Conservation (phyloP, 1,140 invertebrate genomes). For the Papilio glaucus region DNA sequence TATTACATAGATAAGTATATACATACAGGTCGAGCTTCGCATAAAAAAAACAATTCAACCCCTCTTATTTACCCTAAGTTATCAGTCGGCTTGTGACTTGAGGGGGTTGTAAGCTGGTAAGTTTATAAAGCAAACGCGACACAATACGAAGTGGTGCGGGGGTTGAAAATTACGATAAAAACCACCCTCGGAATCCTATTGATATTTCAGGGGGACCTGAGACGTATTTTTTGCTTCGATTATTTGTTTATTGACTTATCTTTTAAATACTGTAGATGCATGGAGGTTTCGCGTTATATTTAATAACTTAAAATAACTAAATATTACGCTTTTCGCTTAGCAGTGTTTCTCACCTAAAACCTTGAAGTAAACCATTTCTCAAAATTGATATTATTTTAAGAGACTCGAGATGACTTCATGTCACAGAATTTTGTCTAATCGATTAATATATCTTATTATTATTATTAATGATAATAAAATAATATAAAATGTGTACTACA, state of each 20-base stretch:
- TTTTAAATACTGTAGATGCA: neutral
- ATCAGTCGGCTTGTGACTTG: neutral
- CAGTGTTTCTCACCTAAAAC: too few relatives aligned
- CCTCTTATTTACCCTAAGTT: neutral
- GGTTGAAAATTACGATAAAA: conserved; percentile 21
- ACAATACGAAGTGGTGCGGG: neutral
- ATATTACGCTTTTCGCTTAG: too few relatives aligned
- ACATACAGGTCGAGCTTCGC: neutral
- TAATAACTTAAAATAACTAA: too few relatives aligned
- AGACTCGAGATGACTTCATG: too few relatives aligned
- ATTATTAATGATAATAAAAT: too few relatives aligned
- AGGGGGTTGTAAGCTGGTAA: conserved; percentile 1
- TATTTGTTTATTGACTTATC: neutral
- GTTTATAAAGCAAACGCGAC: neutral
- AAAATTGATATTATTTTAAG: too few relatives aligned
- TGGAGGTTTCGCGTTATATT: too few relatives aligned
- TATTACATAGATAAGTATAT: neutral
- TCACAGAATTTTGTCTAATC: too few relatives aligned
- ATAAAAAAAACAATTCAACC: neutral
- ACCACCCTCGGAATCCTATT: conserved; percentile 14
- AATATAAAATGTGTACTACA: too few relatives aligned
- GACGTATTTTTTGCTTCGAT: neutral
- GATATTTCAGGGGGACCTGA: conserved; percentile 1
- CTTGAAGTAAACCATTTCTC: too few relatives aligned
- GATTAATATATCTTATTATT: too few relatives aligned